Percentiles rank a stretch among this genome's conserved stretches.
phyloP scores from a whole-genome alignment of 2,888 invertebrate species.

The Macroteleia sp. region DNA sequence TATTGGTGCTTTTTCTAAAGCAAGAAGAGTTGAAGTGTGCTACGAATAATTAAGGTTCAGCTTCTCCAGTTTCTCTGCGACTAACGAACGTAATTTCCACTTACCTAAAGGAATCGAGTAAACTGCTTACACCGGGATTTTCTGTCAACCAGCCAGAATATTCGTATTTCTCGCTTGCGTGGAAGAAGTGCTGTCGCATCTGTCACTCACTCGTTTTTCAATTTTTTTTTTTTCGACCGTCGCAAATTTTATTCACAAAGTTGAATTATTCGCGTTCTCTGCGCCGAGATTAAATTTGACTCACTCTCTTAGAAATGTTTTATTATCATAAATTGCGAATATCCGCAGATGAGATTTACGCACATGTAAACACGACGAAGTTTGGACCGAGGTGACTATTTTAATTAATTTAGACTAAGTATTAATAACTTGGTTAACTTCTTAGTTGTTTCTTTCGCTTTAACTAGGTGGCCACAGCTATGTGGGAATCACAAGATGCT shows the following conservation, averaged over 20 bases:
- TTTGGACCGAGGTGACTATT: slow-evolving; percentile 13
- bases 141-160: slow-evolving; percentile 56
- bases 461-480: no score
- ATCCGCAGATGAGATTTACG: slow-evolving; percentile 9
- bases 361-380: slow-evolving; percentile 25
- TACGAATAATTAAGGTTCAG: slow-evolving; percentile 48
- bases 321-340: slow-evolving; percentile 44
- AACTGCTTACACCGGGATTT: slow-evolving; percentile 58
- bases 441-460: background rate
- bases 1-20: slow-evolving; percentile 21
- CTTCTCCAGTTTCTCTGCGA: slow-evolving; percentile 23
- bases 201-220: slow-evolving; percentile 45
- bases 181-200: slow-evolving; percentile 49
- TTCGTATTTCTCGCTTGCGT: slow-evolving; percentile 41
- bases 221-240: slow-evolving; percentile 23
- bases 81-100: slow-evolving; percentile 54
- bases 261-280: slow-evolving; percentile 38
- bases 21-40: slow-evolving; percentile 3
- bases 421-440: slow-evolving; percentile 36
- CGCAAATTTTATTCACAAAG: slow-evolving; percentile 52
- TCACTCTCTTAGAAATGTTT: slow-evolving; percentile 43
- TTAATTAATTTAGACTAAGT: slow-evolving; percentile 39
- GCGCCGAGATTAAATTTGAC: slow-evolving; percentile 45
- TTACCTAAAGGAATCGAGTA: slow-evolving; percentile 54
- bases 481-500: no score